Conservation (phyloP, 2,797 vertebrate species). For the Lophotriccus pileatus region DNA sequence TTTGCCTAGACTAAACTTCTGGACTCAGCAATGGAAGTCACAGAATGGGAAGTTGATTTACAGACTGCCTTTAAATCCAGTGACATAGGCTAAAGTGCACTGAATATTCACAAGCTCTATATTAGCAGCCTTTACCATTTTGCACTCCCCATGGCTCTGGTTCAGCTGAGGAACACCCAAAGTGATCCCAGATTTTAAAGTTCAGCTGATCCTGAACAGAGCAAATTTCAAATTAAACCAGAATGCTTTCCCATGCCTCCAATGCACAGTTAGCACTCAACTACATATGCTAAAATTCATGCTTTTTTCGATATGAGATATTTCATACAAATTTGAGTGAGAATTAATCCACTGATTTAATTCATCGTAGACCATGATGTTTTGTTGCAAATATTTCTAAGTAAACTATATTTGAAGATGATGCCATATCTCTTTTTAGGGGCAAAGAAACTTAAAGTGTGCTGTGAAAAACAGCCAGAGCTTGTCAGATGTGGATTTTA, state of each 20-base stretch:
- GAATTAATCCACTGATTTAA: not conserved
- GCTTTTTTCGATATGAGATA: not conserved
- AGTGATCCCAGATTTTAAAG: constrained; percentile 57
- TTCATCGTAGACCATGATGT: not conserved
- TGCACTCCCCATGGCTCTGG: not conserved
- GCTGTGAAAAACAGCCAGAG: not conserved
- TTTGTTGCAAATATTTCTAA: not conserved
- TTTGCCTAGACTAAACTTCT: not conserved
- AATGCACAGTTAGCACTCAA: not conserved
- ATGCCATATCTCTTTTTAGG: not conserved
- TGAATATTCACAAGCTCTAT: constrained; percentile 50
- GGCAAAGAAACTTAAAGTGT: not conserved
- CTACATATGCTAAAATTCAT: not conserved
- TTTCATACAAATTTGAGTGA: not conserved
- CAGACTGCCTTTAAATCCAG: constrained; percentile 42
- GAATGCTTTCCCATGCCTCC: constrained; percentile 1
- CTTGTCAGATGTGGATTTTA: not conserved
- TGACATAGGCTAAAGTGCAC: constrained; percentile 36
- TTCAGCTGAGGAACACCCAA: constrained; percentile 57
- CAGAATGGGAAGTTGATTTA: constrained; percentile 35
- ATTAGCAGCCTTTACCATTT: constrained; percentile 27
- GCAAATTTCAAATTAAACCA: constrained; percentile 41
- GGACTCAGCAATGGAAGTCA: not conserved
- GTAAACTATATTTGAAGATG: not conserved
- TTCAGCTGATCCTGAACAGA: constrained; percentile 17